These are phyloP conservation scores for Sebastes ruberrimus DNA, from an alignment of 2,797 vertebrate genomes.

Conservation along the genomic window DNA sequence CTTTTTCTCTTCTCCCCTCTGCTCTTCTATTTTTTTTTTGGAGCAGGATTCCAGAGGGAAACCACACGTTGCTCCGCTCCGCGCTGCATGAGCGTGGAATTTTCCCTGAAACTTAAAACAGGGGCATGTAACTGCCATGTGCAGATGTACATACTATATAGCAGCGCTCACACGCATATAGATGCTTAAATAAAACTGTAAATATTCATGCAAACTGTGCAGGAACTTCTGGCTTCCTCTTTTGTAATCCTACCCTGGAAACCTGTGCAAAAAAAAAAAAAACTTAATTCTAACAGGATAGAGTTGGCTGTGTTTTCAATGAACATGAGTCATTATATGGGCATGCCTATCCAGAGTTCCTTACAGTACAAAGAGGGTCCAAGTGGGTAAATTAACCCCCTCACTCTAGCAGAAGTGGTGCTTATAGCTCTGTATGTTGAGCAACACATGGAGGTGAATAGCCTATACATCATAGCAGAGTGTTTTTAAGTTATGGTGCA, in stretches of 20 bases:
- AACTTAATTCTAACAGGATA: neutral
- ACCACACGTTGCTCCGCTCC: slow-evolving; percentile 37
- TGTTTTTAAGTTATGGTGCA: neutral
- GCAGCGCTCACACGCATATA: neutral
- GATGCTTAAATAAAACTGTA: neutral
- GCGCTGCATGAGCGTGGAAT: slow-evolving; percentile 21
- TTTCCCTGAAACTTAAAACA: slow-evolving; percentile 27
- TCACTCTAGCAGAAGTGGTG: slow-evolving; percentile 15
- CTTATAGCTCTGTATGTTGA: neutral
- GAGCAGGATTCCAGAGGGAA: slow-evolving; percentile 51
- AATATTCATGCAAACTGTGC: neutral
- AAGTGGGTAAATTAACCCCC: slow-evolving; percentile 37
- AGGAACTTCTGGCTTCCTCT: neutral
- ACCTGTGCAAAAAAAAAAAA: neutral
- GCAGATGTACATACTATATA: neutral
- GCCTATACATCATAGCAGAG: neutral
- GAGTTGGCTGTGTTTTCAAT: neutral
- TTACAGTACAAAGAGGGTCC: slow-evolving; percentile 26
- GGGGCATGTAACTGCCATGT: neutral
- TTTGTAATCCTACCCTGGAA: neutral
- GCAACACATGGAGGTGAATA: neutral
- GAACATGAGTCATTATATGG: slow-evolving; percentile 21
- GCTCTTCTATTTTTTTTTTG: neutral
- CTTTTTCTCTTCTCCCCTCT: slow-evolving; percentile 11
- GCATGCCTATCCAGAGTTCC: neutral